A percentile compares a stretch with the other conserved stretches of the same genome.
Conservation (phyloP, 2,888 invertebrate species). For the Eurytoma californica region DNA sequence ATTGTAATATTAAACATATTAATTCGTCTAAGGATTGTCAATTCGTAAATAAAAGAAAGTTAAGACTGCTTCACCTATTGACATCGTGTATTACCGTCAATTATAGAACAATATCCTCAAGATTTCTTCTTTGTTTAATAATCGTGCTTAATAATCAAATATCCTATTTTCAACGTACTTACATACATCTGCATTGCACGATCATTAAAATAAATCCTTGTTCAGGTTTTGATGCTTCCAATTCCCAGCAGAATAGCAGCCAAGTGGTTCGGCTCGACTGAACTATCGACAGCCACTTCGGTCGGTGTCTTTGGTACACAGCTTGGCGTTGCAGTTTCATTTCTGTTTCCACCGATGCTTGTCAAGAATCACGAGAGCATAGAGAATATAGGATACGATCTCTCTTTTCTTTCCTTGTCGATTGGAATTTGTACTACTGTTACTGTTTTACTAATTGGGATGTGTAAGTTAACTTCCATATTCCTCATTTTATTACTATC, state of each 20-base stretch:
- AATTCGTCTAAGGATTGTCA: too few species aligned
- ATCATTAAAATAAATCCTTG: not conserved
- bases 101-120: too few species aligned
- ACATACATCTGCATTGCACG: not conserved
- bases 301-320: conserved; percentile 85
- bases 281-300: conserved; percentile 82
- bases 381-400: conserved; percentile 74
- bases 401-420: conserved; percentile 66
- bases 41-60: too few species aligned
- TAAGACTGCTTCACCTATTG: too few species aligned
- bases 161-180: not conserved
- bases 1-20: too few species aligned
- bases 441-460: conserved; percentile 77
- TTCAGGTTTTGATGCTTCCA: conserved; percentile 80
- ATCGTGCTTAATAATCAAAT: too few species aligned
- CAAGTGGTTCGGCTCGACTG: conserved; percentile 81
- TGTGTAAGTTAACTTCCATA: conserved; percentile 70
- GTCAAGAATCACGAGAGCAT: conserved; percentile 75
- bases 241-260: conserved; percentile 83
- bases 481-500: not conserved
- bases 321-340: conserved; percentile 83
- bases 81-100: too few species aligned
- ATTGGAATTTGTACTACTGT: conserved; percentile 76
- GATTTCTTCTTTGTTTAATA: too few species aligned
- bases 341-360: conserved; percentile 81